These are phyloP conservation scores for Hypomesus transpacificus DNA, from an alignment of 2,113 vertebrate species.

Conservation along the genomic window DNA sequence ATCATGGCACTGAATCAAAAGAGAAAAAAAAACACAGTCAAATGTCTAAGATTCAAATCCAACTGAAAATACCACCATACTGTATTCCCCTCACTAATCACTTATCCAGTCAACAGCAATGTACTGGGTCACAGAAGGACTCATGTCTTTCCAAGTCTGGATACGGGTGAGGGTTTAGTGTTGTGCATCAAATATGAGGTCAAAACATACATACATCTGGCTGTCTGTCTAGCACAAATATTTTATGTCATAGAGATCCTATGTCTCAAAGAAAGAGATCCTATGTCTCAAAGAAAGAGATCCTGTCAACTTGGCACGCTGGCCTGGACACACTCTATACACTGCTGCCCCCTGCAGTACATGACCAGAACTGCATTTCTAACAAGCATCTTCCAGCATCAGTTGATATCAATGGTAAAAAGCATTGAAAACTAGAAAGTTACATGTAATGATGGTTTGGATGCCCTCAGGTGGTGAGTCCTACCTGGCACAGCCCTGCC, in stretches of 20 bases:
- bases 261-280: constrained; percentile 19
- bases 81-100: constrained; percentile 22
- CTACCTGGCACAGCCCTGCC: constrained; percentile 86
- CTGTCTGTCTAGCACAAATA: not conserved
- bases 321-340: constrained; percentile 12
- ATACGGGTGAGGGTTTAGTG: constrained; percentile 38
- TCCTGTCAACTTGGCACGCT: constrained; percentile 22
- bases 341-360: constrained; percentile 63
- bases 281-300: constrained; percentile 31
- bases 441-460: not conserved
- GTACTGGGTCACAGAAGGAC: constrained; percentile 20
- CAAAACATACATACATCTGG: constrained; percentile 27
- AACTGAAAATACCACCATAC: constrained; percentile 27
- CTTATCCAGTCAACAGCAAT: constrained; percentile 19
- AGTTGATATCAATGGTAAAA: too few species aligned
- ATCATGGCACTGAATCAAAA: not conserved
- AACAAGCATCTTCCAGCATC: not conserved
- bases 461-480: constrained; percentile 14
- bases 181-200: constrained; percentile 28
- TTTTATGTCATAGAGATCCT: too few species aligned
- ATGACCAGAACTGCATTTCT: constrained; percentile 4
- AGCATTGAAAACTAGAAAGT: not conserved
- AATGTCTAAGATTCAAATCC: constrained; percentile 35
- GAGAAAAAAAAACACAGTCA: constrained; percentile 15
- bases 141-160: constrained; percentile 12